A percentile compares a stretch with the other conserved stretches of the same genome.
Evolutionary conservation across 2,888 invertebrate genomes (phyloP).

Genomic region (Habroteleia sp.): DNA sequence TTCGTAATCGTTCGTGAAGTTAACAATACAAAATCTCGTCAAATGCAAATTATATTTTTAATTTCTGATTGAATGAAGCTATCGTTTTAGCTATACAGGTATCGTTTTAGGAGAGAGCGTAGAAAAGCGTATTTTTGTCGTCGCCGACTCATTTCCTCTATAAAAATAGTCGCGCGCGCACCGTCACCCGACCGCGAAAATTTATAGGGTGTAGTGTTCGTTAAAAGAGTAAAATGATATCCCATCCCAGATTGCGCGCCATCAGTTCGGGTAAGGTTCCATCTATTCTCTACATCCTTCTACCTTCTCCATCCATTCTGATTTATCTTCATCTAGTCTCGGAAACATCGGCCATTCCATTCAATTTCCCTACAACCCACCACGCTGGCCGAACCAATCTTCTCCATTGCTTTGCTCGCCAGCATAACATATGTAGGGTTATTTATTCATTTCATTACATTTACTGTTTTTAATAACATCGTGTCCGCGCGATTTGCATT

Average conservation of each 20-base stretch:
- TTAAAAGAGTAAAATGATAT: constrained; percentile 62
- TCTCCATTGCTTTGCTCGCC: constrained; percentile 22
- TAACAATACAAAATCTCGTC: too few species aligned
- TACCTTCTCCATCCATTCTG: constrained; percentile 51
- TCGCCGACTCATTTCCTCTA: constrained; percentile 49
- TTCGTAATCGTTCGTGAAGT: too few species aligned
- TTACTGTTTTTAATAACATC: constrained; percentile 32
- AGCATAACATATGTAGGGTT: constrained; percentile 40
- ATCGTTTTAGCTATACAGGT: neutral
- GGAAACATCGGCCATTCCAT: constrained; percentile 60
- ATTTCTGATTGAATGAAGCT: constrained; percentile 7
- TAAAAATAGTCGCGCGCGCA: constrained; percentile 41
- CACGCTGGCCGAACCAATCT: constrained; percentile 46
- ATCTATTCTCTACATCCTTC: constrained; percentile 49
- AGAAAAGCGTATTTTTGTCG: constrained; percentile 44
- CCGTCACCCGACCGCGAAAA: constrained; percentile 48
- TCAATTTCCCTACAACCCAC: constrained; percentile 59
- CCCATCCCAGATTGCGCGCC: constrained; percentile 55
- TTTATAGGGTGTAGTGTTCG: constrained; percentile 56
- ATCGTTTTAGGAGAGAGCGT: neutral
- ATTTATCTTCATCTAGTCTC: constrained; percentile 60
- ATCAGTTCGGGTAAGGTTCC: constrained; percentile 56
- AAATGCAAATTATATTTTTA: too few species aligned
- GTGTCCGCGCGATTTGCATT: neutral
- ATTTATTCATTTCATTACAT: constrained; percentile 53